Conservation (phyloP, 2,888 invertebrate genomes). For the Dysmachus trigonus region DNA sequence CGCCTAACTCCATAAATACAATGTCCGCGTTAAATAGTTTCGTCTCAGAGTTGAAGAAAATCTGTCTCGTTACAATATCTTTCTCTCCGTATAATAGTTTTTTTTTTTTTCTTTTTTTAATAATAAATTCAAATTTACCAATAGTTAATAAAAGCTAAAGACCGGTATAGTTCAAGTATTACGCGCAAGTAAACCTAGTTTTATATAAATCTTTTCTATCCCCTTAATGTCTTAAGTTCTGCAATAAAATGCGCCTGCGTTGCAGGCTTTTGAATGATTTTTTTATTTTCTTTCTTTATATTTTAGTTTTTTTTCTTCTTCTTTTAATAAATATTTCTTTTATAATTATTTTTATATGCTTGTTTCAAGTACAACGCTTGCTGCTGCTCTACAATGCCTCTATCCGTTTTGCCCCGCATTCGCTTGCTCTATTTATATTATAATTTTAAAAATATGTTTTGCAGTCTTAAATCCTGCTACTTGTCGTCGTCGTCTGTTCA, state of each 20-base stretch:
- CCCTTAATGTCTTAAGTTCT: background rate
- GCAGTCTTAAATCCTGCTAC: conserved; percentile 37
- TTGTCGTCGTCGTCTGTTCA: background rate
- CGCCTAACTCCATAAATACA: background rate
- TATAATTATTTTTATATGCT: conserved; percentile 2
- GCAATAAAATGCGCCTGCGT: conserved; percentile 5
- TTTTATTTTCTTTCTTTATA: background rate
- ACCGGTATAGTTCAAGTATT: conserved; percentile 30
- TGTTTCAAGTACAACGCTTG: conserved; percentile 19
- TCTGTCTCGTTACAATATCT: background rate
- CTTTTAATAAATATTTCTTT: conserved; percentile 10
- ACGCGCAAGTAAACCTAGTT: conserved; percentile 16
- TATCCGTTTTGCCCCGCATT: background rate
- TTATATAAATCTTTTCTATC: conserved; percentile 16
- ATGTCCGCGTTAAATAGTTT: background rate
- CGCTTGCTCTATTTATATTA: background rate
- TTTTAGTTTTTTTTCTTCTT: background rate
- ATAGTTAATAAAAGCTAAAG: conserved; percentile 39
- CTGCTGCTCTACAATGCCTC: background rate
- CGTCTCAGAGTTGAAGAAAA: background rate
- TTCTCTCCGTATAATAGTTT: background rate
- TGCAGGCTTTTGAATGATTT: background rate
- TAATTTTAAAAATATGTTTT: conserved; percentile 18
- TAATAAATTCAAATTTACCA: conserved; percentile 33
- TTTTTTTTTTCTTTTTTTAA: background rate